Conservation (phyloP, 1,140 invertebrate species). For the Olivierus martensii region DNA sequence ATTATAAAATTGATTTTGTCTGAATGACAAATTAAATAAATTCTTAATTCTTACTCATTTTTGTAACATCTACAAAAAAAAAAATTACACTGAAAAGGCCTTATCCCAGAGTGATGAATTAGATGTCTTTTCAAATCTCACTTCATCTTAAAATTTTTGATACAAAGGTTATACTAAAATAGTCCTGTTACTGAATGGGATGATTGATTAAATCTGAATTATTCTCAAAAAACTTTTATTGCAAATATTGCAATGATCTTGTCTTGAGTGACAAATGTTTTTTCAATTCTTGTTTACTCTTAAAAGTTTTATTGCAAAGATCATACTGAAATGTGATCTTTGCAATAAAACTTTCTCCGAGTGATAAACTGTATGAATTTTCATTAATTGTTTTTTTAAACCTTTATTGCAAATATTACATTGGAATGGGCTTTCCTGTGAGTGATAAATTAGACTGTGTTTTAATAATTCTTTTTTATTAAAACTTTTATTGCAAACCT, state of each 20-base stretch:
- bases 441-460: neutral
- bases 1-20: no score
- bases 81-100: no score
- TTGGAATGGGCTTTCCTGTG: neutral
- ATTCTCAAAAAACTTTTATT: neutral
- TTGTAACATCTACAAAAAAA: no score
- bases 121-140: no score
- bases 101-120: no score
- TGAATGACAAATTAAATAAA: no score
- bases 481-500: constrained; percentile 2
- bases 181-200: no score
- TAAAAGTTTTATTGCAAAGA: constrained; percentile 38
- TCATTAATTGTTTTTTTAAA: constrained; percentile 5
- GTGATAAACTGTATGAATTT: constrained; percentile 23
- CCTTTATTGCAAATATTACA: constrained; percentile 11
- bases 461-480: neutral
- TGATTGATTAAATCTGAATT: constrained; percentile 6
- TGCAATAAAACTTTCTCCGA: constrained; percentile 40
- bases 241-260: no score
- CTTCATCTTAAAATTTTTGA: no score
- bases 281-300: no score
- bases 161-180: no score
- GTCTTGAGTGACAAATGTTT: constrained; percentile 9
- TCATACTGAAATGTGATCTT: constrained; percentile 40
- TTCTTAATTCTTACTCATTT: no score